These are phyloP conservation scores for Alethe castanea DNA, from an alignment of 2,113 vertebrate genomes.

Conservation along the genomic window DNA sequence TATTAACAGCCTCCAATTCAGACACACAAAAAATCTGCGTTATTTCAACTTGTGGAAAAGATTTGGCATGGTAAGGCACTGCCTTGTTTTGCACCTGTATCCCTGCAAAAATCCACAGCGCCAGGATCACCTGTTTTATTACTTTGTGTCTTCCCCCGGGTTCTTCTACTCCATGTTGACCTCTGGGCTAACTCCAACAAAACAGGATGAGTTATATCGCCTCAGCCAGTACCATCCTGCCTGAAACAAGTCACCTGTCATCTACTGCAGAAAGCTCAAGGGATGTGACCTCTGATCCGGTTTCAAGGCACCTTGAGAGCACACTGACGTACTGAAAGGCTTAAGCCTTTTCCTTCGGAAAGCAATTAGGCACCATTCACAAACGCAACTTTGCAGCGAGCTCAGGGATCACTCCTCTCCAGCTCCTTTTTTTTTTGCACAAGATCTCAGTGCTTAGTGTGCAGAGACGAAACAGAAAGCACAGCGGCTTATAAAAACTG, in stretches of 20 bases:
- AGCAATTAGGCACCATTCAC: fast-evolving
- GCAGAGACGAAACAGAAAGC: background rate
- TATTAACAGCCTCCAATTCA: background rate
- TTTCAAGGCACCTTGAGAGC: background rate
- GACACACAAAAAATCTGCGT: fast-evolving
- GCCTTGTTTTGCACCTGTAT: background rate
- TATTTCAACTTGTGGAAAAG: background rate
- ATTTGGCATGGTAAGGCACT: fast-evolving
- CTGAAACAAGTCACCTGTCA: background rate
- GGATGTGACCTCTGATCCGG: background rate
- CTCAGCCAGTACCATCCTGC: fast-evolving
- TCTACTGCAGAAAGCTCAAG: background rate
- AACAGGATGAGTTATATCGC: fast-evolving
- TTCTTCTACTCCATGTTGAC: background rate
- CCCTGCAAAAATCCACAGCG: background rate
- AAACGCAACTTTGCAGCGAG: background rate
- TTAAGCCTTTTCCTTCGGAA: background rate
- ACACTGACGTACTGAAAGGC: background rate
- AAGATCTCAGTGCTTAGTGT: fast-evolving
- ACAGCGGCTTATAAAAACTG: background rate
- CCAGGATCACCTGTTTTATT: background rate
- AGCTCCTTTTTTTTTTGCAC: background rate
- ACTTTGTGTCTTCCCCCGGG: fast-evolving
- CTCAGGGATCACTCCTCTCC: fast-evolving
- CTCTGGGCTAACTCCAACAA: background rate